Conservation (phyloP, 2,888 invertebrate species). For the Rhodophaea formosa region DNA sequence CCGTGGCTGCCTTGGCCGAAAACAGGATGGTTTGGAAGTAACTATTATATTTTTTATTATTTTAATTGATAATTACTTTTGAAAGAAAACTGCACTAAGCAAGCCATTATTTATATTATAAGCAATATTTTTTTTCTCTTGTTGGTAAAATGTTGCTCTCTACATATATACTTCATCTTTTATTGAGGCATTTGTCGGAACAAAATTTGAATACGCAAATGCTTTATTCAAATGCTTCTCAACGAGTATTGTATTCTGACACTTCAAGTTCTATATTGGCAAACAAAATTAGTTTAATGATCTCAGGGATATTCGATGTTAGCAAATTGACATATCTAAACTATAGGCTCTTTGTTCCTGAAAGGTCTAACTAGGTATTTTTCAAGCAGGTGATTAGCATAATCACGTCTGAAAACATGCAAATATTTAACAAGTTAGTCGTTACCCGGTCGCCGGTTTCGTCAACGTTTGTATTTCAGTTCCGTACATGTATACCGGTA, state of each 20-base stretch:
- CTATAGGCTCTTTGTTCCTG: not conserved
- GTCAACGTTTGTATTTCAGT: constrained; percentile 43
- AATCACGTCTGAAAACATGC: not conserved
- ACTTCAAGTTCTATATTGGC: not conserved
- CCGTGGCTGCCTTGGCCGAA: constrained; percentile 44
- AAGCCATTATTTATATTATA: not conserved
- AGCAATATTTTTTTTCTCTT: too few species aligned
- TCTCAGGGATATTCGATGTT: not conserved
- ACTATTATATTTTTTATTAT: constrained; percentile 16
- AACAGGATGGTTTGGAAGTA: constrained; percentile 45
- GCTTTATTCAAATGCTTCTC: not conserved
- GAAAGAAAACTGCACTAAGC: not conserved
- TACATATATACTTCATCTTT: too few species aligned
- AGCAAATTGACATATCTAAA: not conserved
- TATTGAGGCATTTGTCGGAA: too few species aligned
- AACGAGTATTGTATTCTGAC: too few species aligned
- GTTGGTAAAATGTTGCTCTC: too few species aligned
- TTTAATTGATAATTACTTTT: constrained; percentile 2
- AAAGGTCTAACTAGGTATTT: not conserved
- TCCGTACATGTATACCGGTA: constrained; percentile 45
- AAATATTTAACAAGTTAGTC: constrained; percentile 2
- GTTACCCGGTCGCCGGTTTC: constrained; percentile 17
- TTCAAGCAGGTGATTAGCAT: not conserved
- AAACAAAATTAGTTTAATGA: not conserved
- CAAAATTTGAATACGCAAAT: not conserved